Evolutionary conservation across 2,888 invertebrate genomes (phyloP).

Genomic region (Sesia bembeciformis): DNA sequence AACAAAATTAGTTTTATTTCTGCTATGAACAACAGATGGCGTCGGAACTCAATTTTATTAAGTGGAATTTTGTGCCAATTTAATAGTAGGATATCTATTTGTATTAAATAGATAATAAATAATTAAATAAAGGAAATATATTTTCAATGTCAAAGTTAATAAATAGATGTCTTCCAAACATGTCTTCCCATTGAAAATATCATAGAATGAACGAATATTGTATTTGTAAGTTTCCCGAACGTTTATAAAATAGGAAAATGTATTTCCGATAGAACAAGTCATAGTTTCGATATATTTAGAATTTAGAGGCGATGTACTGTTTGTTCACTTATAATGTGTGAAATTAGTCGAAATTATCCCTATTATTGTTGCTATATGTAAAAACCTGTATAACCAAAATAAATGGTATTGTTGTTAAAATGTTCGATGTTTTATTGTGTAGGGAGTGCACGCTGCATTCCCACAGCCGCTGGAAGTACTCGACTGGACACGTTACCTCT

Average conservation of each 20-base stretch:
- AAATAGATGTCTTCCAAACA: slow-evolving; percentile 32
- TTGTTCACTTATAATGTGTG: slow-evolving; percentile 39
- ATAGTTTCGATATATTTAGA: slow-evolving; percentile 22
- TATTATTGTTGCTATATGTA: slow-evolving; percentile 66
- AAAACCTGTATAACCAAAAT: slow-evolving; percentile 67
- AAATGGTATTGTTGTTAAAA: slow-evolving; percentile 71
- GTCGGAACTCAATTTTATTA: too few species aligned
- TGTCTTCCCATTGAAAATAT: slow-evolving; percentile 23
- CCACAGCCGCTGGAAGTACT: too few species aligned
- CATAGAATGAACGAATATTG: background rate
- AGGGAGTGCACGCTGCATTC: too few species aligned
- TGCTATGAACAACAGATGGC: too few species aligned
- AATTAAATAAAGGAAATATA: slow-evolving; percentile 29
- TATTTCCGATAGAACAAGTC: slow-evolving; percentile 5
- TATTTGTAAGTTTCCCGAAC: background rate
- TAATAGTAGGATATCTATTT: too few species aligned
- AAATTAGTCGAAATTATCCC: slow-evolving; percentile 41
- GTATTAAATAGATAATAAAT: background rate
- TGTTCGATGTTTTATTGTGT: slow-evolving; percentile 1
- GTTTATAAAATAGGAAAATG: slow-evolving; percentile 9
- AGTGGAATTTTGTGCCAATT: too few species aligned
- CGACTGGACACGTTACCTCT: too few species aligned
- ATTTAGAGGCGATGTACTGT: slow-evolving; percentile 48
- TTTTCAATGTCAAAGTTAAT: slow-evolving; percentile 54
- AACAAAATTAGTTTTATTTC: too few species aligned